Evolutionary conservation across 2,113 vertebrate species (phyloP), one percentile per base, ranked within the genome.

Genomic region (Scophthalmus maximus): DNA sequence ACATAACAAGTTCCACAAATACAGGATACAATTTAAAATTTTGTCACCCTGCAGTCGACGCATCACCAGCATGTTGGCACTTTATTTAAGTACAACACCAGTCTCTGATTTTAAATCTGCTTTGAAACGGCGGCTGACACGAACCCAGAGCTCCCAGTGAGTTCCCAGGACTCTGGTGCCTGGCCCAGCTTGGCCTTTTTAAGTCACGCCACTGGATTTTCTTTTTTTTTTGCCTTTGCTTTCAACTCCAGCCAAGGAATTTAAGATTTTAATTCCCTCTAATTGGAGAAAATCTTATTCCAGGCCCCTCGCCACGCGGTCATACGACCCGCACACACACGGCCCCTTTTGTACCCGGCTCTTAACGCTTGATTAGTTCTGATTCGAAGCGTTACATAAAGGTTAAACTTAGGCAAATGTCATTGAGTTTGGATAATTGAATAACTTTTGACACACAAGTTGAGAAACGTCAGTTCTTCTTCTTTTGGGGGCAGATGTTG

Each of bases 251-350:
- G 75, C 76, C 78, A 82, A 79, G 10, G 78, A 82, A 65, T 83
- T 68, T 60, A 52, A 69, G 58, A 74, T 60, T 34, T 61, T 88
- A 88, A 91, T 89, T 75, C 83, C 68, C 76, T 64, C 79, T 91
- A 90, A 91, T 90, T 87, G 80, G 85, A 80, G 65, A 85, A n/a
- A 88, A 86, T 73, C 77, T 63, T 51, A 59, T 67, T 55, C 76
- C 66, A 10, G 64, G 59, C 30, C 29, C 22, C 59, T 42, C 29
- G 38, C 75, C 53, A 30, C 29, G 1, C 9, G 6, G 62, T 83
- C 89, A 81, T 63, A 75, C 87, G 89, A 88, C 52, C 55, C 7
- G 72, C 68, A 75, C 81, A 75, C 55, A 58, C 86, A 78, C 76
- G 59, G 9, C 22, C 27, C 32, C 78, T 71, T 76, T 85, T 83